Conservation (phyloP, 1,140 invertebrate genomes). For the Hypsibius dujardini region DNA sequence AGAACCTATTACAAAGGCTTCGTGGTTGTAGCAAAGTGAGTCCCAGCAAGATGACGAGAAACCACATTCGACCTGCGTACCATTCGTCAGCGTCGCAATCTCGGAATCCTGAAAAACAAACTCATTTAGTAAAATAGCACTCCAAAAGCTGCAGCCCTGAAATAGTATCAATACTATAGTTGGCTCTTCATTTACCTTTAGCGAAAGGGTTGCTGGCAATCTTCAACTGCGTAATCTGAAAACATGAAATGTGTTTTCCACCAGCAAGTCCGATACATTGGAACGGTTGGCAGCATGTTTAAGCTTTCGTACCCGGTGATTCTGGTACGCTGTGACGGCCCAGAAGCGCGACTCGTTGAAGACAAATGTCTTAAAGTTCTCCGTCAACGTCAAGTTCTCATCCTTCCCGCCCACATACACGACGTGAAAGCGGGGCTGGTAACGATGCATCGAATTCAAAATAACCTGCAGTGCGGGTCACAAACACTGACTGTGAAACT, state of each 20-base stretch:
- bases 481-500: no score
- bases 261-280: no score
- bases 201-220: slow-evolving; percentile 86
- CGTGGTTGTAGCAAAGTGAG: no score
- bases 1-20: no score
- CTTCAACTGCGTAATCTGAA: slow-evolving; percentile 73
- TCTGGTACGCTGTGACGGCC: slow-evolving; percentile 96
- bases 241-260: no score
- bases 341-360: slow-evolving; percentile 92
- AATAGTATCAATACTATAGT: no score
- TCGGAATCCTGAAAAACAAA: slow-evolving; percentile 46
- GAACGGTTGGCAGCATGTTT: no score
- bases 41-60: no score
- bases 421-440: slow-evolving; percentile 85
- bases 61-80: no score
- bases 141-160: no score
- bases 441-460: slow-evolving; percentile 93
- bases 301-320: slow-evolving; percentile 86
- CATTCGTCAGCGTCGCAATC: slow-evolving; percentile 89
- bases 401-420: slow-evolving; percentile 59
- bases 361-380: slow-evolving; percentile 79
- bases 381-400: slow-evolving; percentile 41
- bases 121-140: no score
- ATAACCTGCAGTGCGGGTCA: slow-evolving; percentile 58
- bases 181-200: slow-evolving; percentile 36